A percentile compares a stretch with the other conserved stretches of the same genome.
Evolutionary conservation across 2,888 invertebrate species (phyloP).

Genomic region (Heliconius aoede): DNA sequence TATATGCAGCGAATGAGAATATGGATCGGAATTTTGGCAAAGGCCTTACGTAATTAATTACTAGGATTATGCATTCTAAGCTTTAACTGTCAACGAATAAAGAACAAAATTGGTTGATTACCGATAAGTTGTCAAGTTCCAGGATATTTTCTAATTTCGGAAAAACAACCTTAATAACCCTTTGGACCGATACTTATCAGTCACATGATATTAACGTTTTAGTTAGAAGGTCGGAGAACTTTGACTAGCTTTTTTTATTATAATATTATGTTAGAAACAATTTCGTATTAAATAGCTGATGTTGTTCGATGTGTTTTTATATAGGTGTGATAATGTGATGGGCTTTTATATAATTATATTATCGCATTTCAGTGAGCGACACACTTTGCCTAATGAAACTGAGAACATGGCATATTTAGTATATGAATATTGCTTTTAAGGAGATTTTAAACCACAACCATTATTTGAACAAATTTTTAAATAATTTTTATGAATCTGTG

Average conservation of each 20-base stretch:
- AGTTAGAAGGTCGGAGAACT: conserved; percentile 55
- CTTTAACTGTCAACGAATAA: conserved; percentile 2
- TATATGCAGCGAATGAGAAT: conserved; percentile 37
- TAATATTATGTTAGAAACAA: background rate
- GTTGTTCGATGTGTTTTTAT: too few species aligned
- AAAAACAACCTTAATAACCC: conserved; percentile 55
- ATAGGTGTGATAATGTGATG: too few species aligned
- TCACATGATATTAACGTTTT: conserved; percentile 51
- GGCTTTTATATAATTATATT: too few species aligned
- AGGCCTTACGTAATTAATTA: conserved; percentile 35
- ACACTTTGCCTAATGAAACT: too few species aligned
- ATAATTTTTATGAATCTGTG: background rate
- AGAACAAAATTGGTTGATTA: conserved; percentile 23
- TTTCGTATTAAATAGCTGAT: too few species aligned
- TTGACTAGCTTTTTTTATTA: background rate
- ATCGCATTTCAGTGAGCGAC: too few species aligned
- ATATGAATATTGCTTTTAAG: too few species aligned
- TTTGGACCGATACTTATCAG: conserved; percentile 50
- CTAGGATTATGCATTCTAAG: conserved; percentile 15
- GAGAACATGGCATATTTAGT: too few species aligned
- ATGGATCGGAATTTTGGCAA: conserved; percentile 35
- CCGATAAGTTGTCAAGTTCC: conserved; percentile 57
- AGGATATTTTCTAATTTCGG: conserved; percentile 54
- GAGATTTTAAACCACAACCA: too few species aligned
- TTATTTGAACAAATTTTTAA: background rate